These are phyloP conservation scores for Zonitis immaculata DNA, from an alignment of 2,888 invertebrate species.

Conservation along the genomic window DNA sequence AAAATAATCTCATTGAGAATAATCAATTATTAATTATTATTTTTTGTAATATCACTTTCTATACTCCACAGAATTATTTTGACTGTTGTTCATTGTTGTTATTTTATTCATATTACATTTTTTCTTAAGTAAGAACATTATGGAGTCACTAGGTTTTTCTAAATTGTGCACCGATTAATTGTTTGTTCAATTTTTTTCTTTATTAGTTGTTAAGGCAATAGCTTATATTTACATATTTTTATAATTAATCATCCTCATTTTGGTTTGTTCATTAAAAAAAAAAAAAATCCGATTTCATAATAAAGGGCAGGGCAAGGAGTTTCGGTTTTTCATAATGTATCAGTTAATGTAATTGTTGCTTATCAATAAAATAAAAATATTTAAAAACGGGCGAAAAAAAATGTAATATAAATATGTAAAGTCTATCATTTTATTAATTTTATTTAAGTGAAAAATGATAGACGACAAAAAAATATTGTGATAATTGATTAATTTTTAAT, in stretches of 20 bases:
- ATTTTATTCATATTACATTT: neutral
- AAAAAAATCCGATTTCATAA: constrained; percentile 8
- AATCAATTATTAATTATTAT: neutral
- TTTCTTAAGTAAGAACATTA: neutral
- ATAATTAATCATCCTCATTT: constrained; percentile 13
- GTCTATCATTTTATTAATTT: neutral
- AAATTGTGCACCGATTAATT: neutral
- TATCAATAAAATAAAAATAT: neutral
- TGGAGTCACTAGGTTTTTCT: neutral
- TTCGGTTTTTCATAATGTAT: neutral
- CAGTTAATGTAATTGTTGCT: constrained; percentile 5
- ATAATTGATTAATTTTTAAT: constrained; percentile 32
- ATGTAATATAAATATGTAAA: constrained; percentile 1
- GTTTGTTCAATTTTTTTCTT: neutral
- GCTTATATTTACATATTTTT: constrained; percentile 14
- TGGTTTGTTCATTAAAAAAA: constrained; percentile 18
- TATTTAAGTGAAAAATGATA: constrained; percentile 18
- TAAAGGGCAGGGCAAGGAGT: constrained; percentile 17
- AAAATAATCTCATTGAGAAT: neutral
- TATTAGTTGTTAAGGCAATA: neutral
- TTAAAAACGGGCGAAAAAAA: neutral
- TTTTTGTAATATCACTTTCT: neutral
- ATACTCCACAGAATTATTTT: neutral
- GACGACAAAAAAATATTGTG: constrained; percentile 30
- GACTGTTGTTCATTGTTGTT: constrained; percentile 1